phyloP scores from a whole-genome alignment of 2,888 invertebrate species.

The Drosophila tanythrix region DNA sequence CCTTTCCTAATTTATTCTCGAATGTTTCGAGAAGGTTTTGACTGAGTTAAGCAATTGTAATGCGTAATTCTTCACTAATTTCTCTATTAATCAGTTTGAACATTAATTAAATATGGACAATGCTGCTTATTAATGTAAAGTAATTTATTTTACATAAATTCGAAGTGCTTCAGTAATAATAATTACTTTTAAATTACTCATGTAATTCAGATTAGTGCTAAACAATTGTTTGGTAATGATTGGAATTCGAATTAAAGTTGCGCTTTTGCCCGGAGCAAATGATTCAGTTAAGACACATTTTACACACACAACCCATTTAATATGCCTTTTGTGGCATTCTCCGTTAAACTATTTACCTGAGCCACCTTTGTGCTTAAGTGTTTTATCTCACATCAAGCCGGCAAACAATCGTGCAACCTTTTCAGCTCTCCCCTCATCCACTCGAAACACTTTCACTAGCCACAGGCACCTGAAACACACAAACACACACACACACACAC shows the following conservation, averaged over 20 bases:
- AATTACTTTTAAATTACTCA: background rate
- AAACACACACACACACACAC: slow-evolving; percentile 1
- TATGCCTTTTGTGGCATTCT: background rate
- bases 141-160: background rate
- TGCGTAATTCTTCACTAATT: background rate
- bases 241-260: background rate
- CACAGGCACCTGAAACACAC: slow-evolving; percentile 21
- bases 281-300: background rate
- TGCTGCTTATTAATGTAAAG: background rate
- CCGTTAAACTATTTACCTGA: slow-evolving; percentile 13
- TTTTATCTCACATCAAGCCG: slow-evolving; percentile 10
- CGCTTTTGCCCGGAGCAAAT: background rate
- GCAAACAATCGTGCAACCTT: slow-evolving; percentile 8
- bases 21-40: background rate
- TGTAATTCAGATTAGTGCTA: background rate
- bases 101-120: background rate
- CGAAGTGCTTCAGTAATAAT: background rate
- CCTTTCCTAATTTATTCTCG: background rate
- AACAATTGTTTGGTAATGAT: background rate
- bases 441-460: slow-evolving; percentile 29
- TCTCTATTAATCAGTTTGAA: background rate
- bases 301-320: background rate
- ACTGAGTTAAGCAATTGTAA: no score
- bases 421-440: background rate
- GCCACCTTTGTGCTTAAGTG: background rate